phyloP scores from a whole-genome alignment of 1,140 invertebrate species.

The Mactra quadrangularis region DNA sequence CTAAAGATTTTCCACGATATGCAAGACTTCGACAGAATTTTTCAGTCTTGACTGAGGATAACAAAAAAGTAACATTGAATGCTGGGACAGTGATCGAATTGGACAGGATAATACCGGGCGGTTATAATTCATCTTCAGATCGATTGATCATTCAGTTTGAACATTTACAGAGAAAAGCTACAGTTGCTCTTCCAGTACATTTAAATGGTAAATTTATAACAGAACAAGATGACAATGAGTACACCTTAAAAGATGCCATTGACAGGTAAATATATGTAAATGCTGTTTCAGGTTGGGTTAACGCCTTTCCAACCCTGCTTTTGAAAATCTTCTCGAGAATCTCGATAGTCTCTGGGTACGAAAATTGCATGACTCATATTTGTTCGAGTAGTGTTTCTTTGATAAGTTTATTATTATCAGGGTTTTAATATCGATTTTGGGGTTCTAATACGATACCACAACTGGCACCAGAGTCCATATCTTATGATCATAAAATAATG shows the following conservation, averaged over 20 bases:
- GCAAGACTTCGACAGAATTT: conserved; percentile 17
- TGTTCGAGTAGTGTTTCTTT: too few species aligned
- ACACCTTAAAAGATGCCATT: conserved; percentile 33
- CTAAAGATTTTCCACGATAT: conserved; percentile 28
- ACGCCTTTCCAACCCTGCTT: too few species aligned
- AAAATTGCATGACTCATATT: too few species aligned
- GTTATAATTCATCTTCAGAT: not conserved
- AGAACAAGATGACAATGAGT: conserved; percentile 37
- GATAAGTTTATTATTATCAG: too few species aligned
- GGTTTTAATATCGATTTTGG: too few species aligned
- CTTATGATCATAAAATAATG: too few species aligned
- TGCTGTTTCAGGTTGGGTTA: too few species aligned
- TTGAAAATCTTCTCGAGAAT: too few species aligned
- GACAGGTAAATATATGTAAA: conserved; percentile 44
- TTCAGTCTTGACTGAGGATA: not conserved
- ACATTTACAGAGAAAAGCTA: not conserved
- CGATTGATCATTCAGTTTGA: conserved; percentile 15
- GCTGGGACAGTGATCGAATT: conserved; percentile 41
- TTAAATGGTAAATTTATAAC: conserved; percentile 11
- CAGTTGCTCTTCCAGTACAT: not conserved
- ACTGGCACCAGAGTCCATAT: too few species aligned
- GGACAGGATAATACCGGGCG: conserved; percentile 33
- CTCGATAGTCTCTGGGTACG: too few species aligned
- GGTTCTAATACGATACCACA: too few species aligned
- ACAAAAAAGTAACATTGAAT: not conserved